Base-by-base conservation (phyloP, 2,797 vertebrate genomes). In the Gadopsis marmoratus region DNA sequence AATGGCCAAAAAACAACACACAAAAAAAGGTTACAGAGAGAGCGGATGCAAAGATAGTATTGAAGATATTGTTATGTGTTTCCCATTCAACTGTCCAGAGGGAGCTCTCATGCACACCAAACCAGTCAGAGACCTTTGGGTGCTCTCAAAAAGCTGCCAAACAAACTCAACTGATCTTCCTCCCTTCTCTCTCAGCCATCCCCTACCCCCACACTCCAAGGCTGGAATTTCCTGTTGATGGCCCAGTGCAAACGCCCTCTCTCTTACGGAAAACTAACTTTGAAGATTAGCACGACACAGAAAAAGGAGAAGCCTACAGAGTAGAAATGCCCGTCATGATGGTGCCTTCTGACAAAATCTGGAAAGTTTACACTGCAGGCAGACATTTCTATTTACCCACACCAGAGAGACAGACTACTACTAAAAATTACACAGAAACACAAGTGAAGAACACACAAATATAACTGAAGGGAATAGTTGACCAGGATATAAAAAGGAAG, bases 211-310 rank as follows among this genome's bases (percentile, higher is more conserved):
- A 92, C 84, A 79, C 83, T 85, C 67, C 56, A 11, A 83, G 86
- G 79, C 79, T 94, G 94, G 95, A 95, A 95, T 95, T 95, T 96
- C 95, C 94, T 96, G 93, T 94, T 93, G 92, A 94, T 90, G 88
- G 93, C 88, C 90, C 74, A 89, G 60, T 91, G 88, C 88, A 90
- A 92, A 93, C 88, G 84, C 88, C 90, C 82, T 90, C 90, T 88
- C 74, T 87, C 62, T 78, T 68, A 87, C 76, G 71, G 91, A 94
- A 94, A 94, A 93, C 84, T 76, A 73, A 60, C 79, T 91, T 85
- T 86, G 81, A 91, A 89, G 90, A 90, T 82, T 79, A 90, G 86
- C 75, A 79, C 1, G 58, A 69, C 61, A 86, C 62, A 60, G 79
- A 88, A 64, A 58, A 62, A 43, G 39, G 55, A 78, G 43, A 78